Evolutionary conservation across 2,888 invertebrate genomes (phyloP).

Genomic region (Eilema depressum): DNA sequence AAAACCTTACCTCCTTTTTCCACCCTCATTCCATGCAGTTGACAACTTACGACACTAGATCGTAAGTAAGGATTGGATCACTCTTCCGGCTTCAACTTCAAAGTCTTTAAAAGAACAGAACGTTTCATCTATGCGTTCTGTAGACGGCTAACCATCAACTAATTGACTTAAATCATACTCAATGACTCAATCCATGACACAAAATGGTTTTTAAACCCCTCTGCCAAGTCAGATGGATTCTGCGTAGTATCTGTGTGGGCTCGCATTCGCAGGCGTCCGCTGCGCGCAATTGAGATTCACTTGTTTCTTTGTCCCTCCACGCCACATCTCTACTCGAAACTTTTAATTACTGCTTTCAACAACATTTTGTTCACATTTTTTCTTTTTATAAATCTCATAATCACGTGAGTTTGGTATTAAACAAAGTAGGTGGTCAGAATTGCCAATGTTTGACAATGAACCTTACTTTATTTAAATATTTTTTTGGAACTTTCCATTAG

Average conservation of each 20-base stretch:
- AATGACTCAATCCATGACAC: slow-evolving; percentile 5
- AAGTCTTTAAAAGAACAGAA: background rate
- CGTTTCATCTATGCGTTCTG: background rate
- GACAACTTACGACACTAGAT: background rate
- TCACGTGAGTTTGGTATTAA: slow-evolving; percentile 8
- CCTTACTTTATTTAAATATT: background rate
- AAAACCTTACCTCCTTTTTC: background rate
- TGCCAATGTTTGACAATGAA: background rate
- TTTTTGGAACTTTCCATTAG: slow-evolving; percentile 10
- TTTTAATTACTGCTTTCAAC: slow-evolving; percentile 75
- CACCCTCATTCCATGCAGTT: background rate
- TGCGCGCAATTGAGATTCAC: slow-evolving; percentile 71
- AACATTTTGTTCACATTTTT: slow-evolving; percentile 35
- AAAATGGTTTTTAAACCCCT: slow-evolving; percentile 14
- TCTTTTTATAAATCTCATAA: slow-evolving; percentile 30
- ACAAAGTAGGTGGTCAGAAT: slow-evolving; percentile 2
- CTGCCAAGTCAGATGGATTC: slow-evolving; percentile 53
- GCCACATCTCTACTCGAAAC: slow-evolving; percentile 64
- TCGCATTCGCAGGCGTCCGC: slow-evolving; percentile 59
- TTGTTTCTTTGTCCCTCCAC: slow-evolving; percentile 57
- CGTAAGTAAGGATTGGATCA: background rate
- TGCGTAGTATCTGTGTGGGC: slow-evolving; percentile 72
- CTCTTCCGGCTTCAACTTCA: background rate
- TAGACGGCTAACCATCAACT: background rate
- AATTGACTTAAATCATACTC: background rate